phyloP scores from a whole-genome alignment of 2,888 invertebrate species.

The Stenolophus ochropezus region DNA sequence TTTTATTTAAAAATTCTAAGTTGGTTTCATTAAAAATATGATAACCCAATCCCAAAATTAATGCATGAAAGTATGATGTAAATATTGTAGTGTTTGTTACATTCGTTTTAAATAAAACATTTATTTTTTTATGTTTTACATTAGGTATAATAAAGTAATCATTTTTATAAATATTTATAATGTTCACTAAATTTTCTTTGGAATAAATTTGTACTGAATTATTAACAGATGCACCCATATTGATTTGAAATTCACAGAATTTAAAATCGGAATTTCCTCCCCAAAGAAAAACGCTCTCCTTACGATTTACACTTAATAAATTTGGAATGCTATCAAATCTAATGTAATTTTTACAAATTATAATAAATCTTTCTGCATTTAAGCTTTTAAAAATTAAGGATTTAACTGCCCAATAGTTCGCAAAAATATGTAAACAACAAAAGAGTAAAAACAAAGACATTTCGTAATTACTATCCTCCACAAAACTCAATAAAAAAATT shows the following conservation, averaged over 20 bases:
- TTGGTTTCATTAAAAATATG: constrained; percentile 68
- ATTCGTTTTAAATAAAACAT: constrained; percentile 74
- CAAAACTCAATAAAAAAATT: constrained; percentile 81
- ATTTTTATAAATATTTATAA: constrained; percentile 73
- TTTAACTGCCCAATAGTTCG: constrained; percentile 91
- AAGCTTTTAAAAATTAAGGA: constrained; percentile 86
- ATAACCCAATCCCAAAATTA: constrained; percentile 74
- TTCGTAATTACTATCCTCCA: constrained; percentile 75
- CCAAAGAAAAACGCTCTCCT: constrained; percentile 78
- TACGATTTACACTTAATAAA: constrained; percentile 81
- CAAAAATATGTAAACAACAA: constrained; percentile 86
- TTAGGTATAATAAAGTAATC: constrained; percentile 77
- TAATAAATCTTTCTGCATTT: constrained; percentile 85
- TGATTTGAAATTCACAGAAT: constrained; percentile 79
- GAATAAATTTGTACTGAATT: constrained; percentile 61
- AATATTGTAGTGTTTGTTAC: constrained; percentile 76
- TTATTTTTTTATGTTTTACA: constrained; percentile 73
- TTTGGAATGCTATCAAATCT: constrained; percentile 77
- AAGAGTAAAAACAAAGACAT: constrained; percentile 84
- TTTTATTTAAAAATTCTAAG: constrained; percentile 12
- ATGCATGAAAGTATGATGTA: constrained; percentile 82
- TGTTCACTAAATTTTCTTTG: constrained; percentile 70
- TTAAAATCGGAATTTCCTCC: background rate
- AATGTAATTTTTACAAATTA: constrained; percentile 82
- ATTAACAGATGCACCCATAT: constrained; percentile 76